phyloP scores from a whole-genome alignment of 2,113 vertebrate species.

The Equus quagga region DNA sequence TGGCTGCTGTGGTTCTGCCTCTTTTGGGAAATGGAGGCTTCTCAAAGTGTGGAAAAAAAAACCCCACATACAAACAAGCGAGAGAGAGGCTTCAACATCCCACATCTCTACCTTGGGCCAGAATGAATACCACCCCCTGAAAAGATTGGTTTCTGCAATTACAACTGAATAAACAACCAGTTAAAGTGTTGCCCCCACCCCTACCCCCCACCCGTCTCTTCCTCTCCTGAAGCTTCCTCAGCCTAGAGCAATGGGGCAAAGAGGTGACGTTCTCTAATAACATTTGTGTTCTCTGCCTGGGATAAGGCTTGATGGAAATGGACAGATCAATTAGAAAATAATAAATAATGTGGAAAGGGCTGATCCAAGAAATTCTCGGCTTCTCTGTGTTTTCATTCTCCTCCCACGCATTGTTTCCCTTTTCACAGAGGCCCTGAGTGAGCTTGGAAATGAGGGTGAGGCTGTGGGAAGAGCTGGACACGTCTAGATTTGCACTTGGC shows the following conservation, averaged over 20 bases:
- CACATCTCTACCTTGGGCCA: constrained; percentile 55
- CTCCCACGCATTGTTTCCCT: constrained; percentile 21
- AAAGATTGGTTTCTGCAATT: constrained; percentile 71
- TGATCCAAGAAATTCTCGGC: neutral
- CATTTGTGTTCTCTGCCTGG: constrained; percentile 26
- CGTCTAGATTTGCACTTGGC: neutral
- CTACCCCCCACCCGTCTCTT: neutral
- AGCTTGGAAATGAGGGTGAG: neutral
- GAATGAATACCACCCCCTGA: constrained; percentile 56
- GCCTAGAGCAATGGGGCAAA: neutral
- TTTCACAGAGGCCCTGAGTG: neutral
- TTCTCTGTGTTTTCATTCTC: constrained; percentile 37
- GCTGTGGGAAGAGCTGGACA: neutral
- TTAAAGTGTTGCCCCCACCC: constrained; percentile 35
- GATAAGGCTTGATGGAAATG: constrained; percentile 42
- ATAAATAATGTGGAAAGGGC: constrained; percentile 23
- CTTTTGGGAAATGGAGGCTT: constrained; percentile 81
- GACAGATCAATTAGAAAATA: constrained; percentile 51
- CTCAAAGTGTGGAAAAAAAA: constrained; percentile 80
- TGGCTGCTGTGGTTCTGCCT: constrained; percentile 75
- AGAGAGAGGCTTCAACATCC: constrained; percentile 53
- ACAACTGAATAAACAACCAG: constrained; percentile 69
- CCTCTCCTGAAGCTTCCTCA: neutral
- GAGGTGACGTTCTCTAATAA: constrained; percentile 62
- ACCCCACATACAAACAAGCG: constrained; percentile 14